A percentile compares a stretch with the other conserved stretches of the same genome.
Evolutionary conservation across 2,888 invertebrate species (phyloP).

Genomic region (Bembecia ichneumoniformis): DNA sequence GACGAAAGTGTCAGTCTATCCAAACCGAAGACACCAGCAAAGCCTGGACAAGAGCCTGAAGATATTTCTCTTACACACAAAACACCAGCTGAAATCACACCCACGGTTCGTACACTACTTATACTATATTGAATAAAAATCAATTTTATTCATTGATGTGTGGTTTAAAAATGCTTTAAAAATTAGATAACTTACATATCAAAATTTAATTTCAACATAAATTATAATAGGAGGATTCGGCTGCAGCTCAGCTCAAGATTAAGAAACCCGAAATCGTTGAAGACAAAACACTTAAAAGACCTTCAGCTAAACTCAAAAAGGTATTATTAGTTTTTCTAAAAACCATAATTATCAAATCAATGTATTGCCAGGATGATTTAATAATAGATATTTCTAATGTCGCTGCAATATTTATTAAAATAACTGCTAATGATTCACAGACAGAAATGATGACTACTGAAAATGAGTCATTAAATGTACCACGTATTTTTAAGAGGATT

Average conservation of each 20-base stretch:
- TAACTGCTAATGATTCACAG: constrained; percentile 34
- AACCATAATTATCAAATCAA: background rate
- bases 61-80: constrained; percentile 63
- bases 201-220: background rate
- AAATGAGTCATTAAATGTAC: constrained; percentile 24
- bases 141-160: background rate
- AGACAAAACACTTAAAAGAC: constrained; percentile 58
- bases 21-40: constrained; percentile 49
- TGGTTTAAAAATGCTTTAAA: background rate
- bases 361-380: constrained; percentile 1
- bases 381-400: background rate
- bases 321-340: constrained; percentile 22
- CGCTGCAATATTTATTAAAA: constrained; percentile 3
- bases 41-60: constrained; percentile 56
- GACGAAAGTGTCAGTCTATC: constrained; percentile 58
- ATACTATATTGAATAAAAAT: background rate
- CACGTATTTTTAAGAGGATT: constrained; percentile 38
- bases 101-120: constrained; percentile 49
- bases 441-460: constrained; percentile 28
- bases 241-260: constrained; percentile 59
- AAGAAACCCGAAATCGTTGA: constrained; percentile 65
- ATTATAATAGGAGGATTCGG: constrained; percentile 46
- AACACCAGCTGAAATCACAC: constrained; percentile 59
- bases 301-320: constrained; percentile 49
- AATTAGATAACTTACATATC: background rate